Evolutionary conservation across 2,888 invertebrate species (phyloP).

Genomic region (Gastrophysa polygoni): DNA sequence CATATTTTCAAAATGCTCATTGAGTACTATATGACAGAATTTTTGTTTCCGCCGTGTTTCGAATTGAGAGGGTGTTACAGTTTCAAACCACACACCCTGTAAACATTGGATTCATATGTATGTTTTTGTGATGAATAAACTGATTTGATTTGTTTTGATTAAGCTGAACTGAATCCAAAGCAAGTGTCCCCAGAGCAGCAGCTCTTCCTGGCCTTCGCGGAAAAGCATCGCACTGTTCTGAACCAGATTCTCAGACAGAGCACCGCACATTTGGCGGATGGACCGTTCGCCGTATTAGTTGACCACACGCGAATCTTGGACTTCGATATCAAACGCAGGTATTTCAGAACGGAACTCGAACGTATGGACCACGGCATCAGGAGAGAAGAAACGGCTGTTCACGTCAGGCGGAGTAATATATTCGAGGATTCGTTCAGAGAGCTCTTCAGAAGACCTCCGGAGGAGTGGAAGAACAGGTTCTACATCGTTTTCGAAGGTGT

Average conservation of each 20-base stretch:
- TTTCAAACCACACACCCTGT: no score
- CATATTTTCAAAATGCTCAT: no score
- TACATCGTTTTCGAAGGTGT: constrained; percentile 91
- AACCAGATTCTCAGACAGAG: constrained; percentile 88
- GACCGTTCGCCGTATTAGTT: constrained; percentile 85
- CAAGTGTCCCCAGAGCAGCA: constrained; percentile 64
- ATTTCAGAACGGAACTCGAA: constrained; percentile 86
- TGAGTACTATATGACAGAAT: no score
- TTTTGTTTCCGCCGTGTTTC: no score
- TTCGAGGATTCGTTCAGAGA: constrained; percentile 91
- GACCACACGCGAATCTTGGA: constrained; percentile 87
- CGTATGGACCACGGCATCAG: constrained; percentile 79
- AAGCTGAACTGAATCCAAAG: constrained; percentile 10
- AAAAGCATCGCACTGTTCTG: constrained; percentile 84
- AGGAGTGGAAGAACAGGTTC: constrained; percentile 91
- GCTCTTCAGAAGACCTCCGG: constrained; percentile 77
- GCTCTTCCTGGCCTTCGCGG: constrained; percentile 83
- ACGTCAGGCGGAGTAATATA: constrained; percentile 81
- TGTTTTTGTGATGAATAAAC: no score
- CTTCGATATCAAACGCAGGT: constrained; percentile 87
- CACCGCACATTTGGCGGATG: constrained; percentile 78
- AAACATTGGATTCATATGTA: no score
- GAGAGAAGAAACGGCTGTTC: constrained; percentile 84
- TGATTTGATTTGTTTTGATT: no score
- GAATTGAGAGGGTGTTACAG: no score